A percentile compares a stretch with the other conserved stretches of the same genome.
These are phyloP conservation scores for Nothobranchius kuhntae DNA, from an alignment of 2,113 vertebrate genomes.

Conservation along the genomic window DNA sequence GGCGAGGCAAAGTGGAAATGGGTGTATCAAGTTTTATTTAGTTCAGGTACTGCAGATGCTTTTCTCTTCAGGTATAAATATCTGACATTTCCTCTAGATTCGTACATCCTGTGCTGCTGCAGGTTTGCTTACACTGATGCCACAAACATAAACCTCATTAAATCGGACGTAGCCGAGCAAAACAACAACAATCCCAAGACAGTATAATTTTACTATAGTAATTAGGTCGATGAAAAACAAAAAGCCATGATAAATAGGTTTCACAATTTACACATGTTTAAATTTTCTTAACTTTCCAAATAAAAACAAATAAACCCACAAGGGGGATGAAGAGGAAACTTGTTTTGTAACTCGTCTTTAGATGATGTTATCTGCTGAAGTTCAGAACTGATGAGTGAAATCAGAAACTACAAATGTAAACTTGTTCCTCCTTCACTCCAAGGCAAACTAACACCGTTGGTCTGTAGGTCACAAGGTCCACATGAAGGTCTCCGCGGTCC, in stretches of 20 bases:
- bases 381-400: constrained; percentile 13
- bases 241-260: constrained; percentile 64
- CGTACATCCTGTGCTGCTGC: no score
- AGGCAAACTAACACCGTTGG: not conserved
- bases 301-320: constrained; percentile 28
- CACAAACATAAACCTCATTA: no score
- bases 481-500: constrained; percentile 29
- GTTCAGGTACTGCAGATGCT: no score
- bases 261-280: constrained; percentile 46
- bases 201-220: constrained; percentile 66
- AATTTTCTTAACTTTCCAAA: constrained; percentile 34
- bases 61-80: no score
- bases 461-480: constrained; percentile 7
- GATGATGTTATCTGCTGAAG: not conserved
- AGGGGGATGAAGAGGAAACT: constrained; percentile 21
- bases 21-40: constrained; percentile 8
- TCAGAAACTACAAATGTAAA: not conserved
- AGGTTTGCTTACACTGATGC: not conserved
- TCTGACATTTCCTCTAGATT: no score
- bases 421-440: constrained; percentile 7
- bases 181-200: not conserved
- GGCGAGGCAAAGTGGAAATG: not conserved
- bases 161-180: not conserved
- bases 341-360: constrained; percentile 13
- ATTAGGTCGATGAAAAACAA: constrained; percentile 57